Evolutionary conservation across 2,113 vertebrate species (phyloP).

Genomic region (Clinocottus analis): DNA sequence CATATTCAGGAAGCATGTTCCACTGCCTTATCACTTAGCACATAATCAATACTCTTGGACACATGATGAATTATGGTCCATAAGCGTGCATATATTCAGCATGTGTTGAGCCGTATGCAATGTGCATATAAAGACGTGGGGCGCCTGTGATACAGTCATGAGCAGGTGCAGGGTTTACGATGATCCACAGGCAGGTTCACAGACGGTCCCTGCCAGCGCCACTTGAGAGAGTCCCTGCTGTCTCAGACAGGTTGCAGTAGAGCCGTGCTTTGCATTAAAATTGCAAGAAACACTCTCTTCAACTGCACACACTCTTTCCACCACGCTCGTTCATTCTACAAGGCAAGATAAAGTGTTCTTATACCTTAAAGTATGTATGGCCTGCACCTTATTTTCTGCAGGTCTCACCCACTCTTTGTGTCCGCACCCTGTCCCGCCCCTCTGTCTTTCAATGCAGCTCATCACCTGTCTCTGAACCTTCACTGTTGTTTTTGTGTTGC

Average conservation of each 20-base stretch:
- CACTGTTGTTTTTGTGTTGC: conserved; percentile 13
- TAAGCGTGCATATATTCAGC: conserved; percentile 63
- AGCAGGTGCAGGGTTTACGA: conserved; percentile 73
- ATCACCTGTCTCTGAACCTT: conserved; percentile 42
- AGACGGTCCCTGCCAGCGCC: conserved; percentile 69
- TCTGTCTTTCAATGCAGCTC: conserved; percentile 28
- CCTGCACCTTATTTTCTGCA: conserved; percentile 27
- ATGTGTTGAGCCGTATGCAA: conserved; percentile 65
- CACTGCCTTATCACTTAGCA: conserved; percentile 64
- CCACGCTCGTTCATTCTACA: conserved; percentile 27
- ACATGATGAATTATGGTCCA: conserved; percentile 71
- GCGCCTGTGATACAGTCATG: conserved; percentile 40
- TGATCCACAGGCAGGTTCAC: conserved; percentile 71
- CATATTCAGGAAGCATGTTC: conserved; percentile 76
- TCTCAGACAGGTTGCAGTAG: conserved; percentile 71
- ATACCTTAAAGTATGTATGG: conserved; percentile 34
- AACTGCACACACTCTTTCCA: conserved; percentile 32
- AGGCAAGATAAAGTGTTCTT: conserved; percentile 42
- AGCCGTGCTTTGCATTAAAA: conserved; percentile 77
- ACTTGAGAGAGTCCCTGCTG: conserved; percentile 70
- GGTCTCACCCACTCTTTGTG: conserved; percentile 34
- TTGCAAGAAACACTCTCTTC: conserved; percentile 61
- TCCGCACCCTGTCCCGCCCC: conserved; percentile 19
- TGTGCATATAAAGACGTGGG: conserved; percentile 51
- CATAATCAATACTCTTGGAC: conserved; percentile 70